Base-by-base conservation (phyloP, 2,888 invertebrate genomes). In the Dolichomitus sp. region DNA sequence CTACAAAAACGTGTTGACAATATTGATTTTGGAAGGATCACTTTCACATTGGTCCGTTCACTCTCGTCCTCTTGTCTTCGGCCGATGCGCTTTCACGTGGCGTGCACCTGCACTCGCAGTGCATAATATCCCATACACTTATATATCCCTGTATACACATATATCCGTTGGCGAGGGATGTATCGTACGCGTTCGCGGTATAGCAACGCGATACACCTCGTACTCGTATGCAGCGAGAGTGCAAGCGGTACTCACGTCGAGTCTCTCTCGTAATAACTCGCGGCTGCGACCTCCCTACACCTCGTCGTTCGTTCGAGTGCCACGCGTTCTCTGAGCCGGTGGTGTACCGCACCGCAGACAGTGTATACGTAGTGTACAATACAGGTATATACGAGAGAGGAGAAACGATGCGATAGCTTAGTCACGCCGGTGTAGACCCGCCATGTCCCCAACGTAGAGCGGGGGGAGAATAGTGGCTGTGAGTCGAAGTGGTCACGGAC, bases 261-360 rank as follows among this genome's bases (percentile, higher is more conserved):
- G 61, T 79, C 74, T 61, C 78, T 78, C 70, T 80, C 65, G 78
- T 79, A 79, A 82, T 78, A 82, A 82, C 82, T 79, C 79, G 79
- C 79, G 82, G 57, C 65, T 73, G 57, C 82, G 75, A 83, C 82
- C 79, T 79, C 79, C 72, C 79, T 75, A 72, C 82, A 79, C 82
- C 82, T 83, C 82, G 75, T 79, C 70, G 75, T 66, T 40, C 79
- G 79, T 83, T 76, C 79, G 75, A 83, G 79, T 79, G 82, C 75
- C 82, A 83, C 79, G 82, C 79, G 82, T 74, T 75, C 66, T 52
- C 70, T 19, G 59, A 50, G 50, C 69, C 59, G 42, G 37, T 37
- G 68, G 74, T 69, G 37, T 69, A 33, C 30, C 63, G 42, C 17
- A 72, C n/a, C 45, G 48, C 66, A 59, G 30, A 40, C 48, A 45